Percentiles rank a stretch among this genome's conserved stretches.
Conservation (phyloP, 2,888 invertebrate species). For the Dolomedes plantarius region DNA sequence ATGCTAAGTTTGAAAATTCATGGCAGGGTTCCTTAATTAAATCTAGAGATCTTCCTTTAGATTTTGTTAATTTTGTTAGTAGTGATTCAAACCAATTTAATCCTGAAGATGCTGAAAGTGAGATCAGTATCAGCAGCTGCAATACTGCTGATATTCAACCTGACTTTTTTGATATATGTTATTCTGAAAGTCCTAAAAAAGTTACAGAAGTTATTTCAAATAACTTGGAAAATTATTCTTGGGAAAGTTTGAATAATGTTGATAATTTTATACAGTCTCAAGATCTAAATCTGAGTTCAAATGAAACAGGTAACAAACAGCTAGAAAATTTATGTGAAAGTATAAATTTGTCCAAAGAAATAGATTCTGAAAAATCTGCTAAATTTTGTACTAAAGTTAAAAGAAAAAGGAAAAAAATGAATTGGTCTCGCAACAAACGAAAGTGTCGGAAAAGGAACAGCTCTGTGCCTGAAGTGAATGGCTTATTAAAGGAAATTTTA, state of each 20-base stretch:
- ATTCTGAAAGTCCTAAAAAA: too few relatives aligned
- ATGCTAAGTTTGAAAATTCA: background rate
- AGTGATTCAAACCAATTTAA: background rate
- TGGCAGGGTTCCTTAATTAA: background rate
- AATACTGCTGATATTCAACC: background rate
- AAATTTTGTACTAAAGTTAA: background rate
- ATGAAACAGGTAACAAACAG: too few relatives aligned
- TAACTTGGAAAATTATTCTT: too few relatives aligned
- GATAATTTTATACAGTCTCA: too few relatives aligned
- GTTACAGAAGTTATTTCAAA: too few relatives aligned
- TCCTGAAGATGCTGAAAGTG: background rate
- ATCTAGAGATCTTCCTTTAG: background rate
- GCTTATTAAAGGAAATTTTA: background rate
- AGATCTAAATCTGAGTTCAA: too few relatives aligned
- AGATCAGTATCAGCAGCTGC: background rate
- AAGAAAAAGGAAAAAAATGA: background rate
- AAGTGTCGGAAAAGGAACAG: background rate
- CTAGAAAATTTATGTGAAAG: too few relatives aligned
- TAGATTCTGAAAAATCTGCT: too few relatives aligned
- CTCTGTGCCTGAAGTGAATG: background rate
- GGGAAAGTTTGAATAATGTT: too few relatives aligned
- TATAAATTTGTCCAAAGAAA: too few relatives aligned
- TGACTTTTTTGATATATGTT: background rate
- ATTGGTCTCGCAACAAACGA: background rate
- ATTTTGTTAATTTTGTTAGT: background rate